Conservation (phyloP, 2,888 invertebrate genomes). For the Cyclophora albipunctata region DNA sequence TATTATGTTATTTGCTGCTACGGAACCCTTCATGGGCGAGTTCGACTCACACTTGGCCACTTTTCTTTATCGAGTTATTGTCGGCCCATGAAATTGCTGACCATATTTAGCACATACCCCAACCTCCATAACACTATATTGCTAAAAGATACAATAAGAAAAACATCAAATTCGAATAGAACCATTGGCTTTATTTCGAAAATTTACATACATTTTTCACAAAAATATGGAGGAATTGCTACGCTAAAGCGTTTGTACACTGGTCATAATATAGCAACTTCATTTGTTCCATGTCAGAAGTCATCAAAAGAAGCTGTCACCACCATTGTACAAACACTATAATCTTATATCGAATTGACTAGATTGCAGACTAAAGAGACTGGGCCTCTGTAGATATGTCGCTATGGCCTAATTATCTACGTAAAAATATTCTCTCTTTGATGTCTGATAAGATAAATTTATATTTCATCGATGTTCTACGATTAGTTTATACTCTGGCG, state of each 20-base stretch:
- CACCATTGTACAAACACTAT: constrained; percentile 21
- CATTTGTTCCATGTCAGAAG: constrained; percentile 12
- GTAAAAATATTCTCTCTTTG: constrained; percentile 18
- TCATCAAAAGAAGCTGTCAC: too few relatives aligned
- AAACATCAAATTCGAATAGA: constrained; percentile 12
- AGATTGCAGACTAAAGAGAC: constrained; percentile 31
- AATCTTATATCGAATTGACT: constrained; percentile 46
- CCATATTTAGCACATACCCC: too few relatives aligned
- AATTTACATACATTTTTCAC: constrained; percentile 17
- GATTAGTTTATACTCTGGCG: too few relatives aligned
- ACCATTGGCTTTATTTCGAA: constrained; percentile 27
- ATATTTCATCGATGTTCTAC: too few relatives aligned
- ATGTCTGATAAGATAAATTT: too few relatives aligned
- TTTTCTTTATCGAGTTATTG: too few relatives aligned
- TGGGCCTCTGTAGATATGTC: constrained; percentile 37
- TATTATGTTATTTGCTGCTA: too few relatives aligned
- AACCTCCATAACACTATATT: too few relatives aligned
- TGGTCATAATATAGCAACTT: constrained; percentile 35
- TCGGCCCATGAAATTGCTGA: too few relatives aligned
- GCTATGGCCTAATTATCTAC: constrained; percentile 19
- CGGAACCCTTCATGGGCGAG: too few relatives aligned
- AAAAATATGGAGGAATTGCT: constrained; percentile 14
- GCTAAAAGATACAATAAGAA: too few relatives aligned
- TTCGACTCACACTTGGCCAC: too few relatives aligned
- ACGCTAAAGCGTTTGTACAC: constrained; percentile 8